Base-by-base conservation (phyloP, 2,888 invertebrate genomes). In the Diloba caeruleocephala region DNA sequence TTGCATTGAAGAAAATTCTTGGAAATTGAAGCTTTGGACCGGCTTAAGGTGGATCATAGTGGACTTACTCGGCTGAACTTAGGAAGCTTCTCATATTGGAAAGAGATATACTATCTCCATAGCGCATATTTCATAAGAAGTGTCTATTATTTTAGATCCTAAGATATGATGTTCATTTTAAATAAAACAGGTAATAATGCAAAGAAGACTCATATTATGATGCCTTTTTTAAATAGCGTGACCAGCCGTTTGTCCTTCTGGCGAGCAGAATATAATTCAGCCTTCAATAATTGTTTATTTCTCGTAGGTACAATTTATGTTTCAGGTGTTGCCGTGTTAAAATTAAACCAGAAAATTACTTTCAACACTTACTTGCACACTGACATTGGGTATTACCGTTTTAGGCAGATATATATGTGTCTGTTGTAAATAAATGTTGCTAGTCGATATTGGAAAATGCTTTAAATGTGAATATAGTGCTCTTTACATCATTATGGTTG, bases 361-460 rank as follows among this genome's bases (percentile, higher is more conserved):
- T 73, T 71, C 63, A 80, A 77, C 68, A 56, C 66, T 60, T 73
- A 78, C 71, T 78, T 78, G 74, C 74, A 86, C 82, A 79, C 79
- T 75, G 77, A 85, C 79, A 81, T 76, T 78, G 80, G 81, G 76
- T 71, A 62, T 70, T 59, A 75, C 48, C 58, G 65, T 71, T 57
- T 44, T 39, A 67, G 59, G 66, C 60, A 41, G 56, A 56, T 58
- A 54, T 53, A 34, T 51, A 60, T 57, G 38, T 64, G 71, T 75
- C 55, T 83, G 81, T 85, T 84, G 82, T 84, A 81, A 76, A 85
- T 83, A 82, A 74, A 76, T 91, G 89, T 91, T 60, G 88, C 87
- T 88, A 84, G 77, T 62, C 87, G 88, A n/a, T 88, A 77, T 87
- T 89, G 85, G 85, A 86, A 87, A 87, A 79, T 75, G 92, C 92